Evolutionary conservation across 2,888 invertebrate species (phyloP).

Genomic region (Agrenia bidenticulata): DNA sequence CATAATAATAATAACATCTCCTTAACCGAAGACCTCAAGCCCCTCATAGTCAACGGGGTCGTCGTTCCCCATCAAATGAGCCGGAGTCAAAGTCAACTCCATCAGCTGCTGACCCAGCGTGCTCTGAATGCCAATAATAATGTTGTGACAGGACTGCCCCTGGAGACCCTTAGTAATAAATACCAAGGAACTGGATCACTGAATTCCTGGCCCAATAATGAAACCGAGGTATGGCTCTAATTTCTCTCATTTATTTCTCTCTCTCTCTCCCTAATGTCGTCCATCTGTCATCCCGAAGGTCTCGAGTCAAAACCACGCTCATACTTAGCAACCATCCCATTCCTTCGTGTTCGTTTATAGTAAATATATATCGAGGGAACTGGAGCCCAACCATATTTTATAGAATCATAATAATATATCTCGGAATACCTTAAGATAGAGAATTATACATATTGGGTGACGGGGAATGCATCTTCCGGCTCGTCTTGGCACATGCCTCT

Average conservation of each 20-base stretch:
- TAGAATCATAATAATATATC: too few relatives aligned
- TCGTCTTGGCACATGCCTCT: constrained; percentile 8
- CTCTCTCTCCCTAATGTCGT: constrained; percentile 7
- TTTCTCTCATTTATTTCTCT: constrained; percentile 6
- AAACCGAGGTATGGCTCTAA: constrained; percentile 37
- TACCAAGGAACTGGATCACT: constrained; percentile 21
- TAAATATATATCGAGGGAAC: too few relatives aligned
- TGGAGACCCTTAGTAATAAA: constrained; percentile 25
- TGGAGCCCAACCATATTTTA: too few relatives aligned
- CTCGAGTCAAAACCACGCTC: not conserved
- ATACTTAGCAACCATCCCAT: too few relatives aligned
- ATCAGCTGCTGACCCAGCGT: constrained; percentile 44
- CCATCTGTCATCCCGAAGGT: constrained; percentile 14
- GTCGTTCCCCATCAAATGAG: constrained; percentile 9
- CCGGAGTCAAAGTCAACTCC: constrained; percentile 30
- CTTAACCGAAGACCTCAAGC: not conserved
- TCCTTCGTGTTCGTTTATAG: too few relatives aligned
- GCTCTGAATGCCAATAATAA: constrained; percentile 27
- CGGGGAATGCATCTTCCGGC: too few relatives aligned
- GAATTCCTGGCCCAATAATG: constrained; percentile 37
- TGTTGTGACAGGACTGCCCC: constrained; percentile 1
- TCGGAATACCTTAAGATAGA: too few relatives aligned
- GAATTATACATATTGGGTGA: too few relatives aligned
- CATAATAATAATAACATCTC: not conserved
- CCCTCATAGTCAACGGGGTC: not conserved